Conservation (phyloP, 2,113 vertebrate species). For the Carollia perspicillata region DNA sequence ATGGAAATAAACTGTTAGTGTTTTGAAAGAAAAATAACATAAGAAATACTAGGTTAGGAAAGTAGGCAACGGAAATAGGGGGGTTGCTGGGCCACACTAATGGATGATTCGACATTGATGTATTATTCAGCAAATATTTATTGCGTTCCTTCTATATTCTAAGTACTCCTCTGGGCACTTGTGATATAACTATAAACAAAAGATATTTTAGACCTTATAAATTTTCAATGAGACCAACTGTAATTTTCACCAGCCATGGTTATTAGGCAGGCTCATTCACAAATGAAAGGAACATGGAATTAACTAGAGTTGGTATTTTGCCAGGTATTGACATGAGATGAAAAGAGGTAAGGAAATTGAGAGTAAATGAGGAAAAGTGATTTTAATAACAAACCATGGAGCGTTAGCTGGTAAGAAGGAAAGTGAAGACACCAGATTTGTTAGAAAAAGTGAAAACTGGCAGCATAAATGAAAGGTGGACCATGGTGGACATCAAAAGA, state of each 20-base stretch:
- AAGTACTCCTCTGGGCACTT: not conserved
- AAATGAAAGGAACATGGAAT: not conserved
- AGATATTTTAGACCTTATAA: not conserved
- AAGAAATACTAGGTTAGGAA: not conserved
- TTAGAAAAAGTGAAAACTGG: not conserved
- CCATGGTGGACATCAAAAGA: not conserved
- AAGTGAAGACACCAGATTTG: not conserved
- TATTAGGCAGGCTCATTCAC: not conserved
- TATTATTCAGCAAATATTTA: not conserved
- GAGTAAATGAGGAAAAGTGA: not conserved
- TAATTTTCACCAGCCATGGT: not conserved
- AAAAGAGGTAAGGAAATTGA: not conserved
- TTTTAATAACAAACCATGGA: not conserved
- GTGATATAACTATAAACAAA: not conserved
- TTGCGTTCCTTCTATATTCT: not conserved
- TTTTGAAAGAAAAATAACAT: not conserved
- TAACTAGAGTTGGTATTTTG: not conserved
- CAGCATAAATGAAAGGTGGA: not conserved
- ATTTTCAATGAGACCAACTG: constrained; percentile 15
- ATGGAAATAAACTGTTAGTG: not conserved
- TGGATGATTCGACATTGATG: not conserved
- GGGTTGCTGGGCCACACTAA: not conserved
- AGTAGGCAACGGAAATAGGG: not conserved
- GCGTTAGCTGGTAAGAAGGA: not conserved
- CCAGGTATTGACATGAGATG: not conserved